These are phyloP conservation scores for Phrynocephalus vlangalii DNA, from an alignment of 2,797 vertebrate genomes.

Conservation along the genomic window DNA sequence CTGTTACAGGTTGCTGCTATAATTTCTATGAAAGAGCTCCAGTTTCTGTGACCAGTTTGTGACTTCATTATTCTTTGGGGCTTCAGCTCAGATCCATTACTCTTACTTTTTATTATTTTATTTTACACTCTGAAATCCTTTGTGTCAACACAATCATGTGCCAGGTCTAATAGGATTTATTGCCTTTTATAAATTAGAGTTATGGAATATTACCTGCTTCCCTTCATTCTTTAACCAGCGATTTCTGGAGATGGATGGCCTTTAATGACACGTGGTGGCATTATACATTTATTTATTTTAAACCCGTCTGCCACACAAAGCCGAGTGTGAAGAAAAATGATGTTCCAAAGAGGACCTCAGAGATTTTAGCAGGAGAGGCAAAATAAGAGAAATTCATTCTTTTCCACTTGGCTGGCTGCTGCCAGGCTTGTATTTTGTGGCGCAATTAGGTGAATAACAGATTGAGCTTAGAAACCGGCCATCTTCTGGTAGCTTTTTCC, in stretches of 20 bases:
- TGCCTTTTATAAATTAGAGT: constrained; percentile 50
- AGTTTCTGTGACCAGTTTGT: background rate
- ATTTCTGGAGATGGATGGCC: constrained; percentile 49
- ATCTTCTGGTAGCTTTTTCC: background rate
- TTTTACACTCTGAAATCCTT: constrained; percentile 22
- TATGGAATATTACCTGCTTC: constrained; percentile 46
- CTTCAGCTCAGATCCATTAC: constrained; percentile 35
- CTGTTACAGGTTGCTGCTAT: background rate
- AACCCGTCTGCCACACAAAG: constrained; percentile 40
- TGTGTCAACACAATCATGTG: constrained; percentile 38
- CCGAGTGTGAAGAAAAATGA: constrained; percentile 40
- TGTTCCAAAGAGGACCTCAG: constrained; percentile 15
- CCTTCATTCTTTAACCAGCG: constrained; percentile 39
- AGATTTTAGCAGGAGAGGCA: constrained; percentile 45
- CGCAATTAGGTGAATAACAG: constrained; percentile 55
- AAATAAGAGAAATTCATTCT: constrained; percentile 25
- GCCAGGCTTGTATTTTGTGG: constrained; percentile 27
- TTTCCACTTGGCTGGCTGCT: constrained; percentile 30
- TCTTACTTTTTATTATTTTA: constrained; percentile 35
- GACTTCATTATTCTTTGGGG: constrained; percentile 25
- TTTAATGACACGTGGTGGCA: constrained; percentile 61
- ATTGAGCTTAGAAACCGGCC: constrained; percentile 30
- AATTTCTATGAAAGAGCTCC: background rate
- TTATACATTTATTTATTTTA: constrained; percentile 62
- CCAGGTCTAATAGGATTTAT: constrained; percentile 32